Evolutionary conservation across 2,888 invertebrate genomes (phyloP).

Genomic region (Cephus spinipes): DNA sequence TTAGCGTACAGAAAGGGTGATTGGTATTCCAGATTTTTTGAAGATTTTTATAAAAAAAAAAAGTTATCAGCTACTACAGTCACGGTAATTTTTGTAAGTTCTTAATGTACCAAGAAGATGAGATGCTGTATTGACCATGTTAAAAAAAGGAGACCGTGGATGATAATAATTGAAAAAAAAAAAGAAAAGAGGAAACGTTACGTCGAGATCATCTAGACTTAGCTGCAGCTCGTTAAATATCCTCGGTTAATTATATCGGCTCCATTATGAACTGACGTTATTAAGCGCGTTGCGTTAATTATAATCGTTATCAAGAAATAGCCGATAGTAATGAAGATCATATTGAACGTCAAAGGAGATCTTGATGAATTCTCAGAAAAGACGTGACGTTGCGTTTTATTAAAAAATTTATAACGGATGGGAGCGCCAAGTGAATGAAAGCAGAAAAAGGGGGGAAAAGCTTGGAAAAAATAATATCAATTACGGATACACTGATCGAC

Average conservation of each 20-base stretch:
- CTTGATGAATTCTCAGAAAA: not conserved
- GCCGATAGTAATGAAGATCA: not conserved
- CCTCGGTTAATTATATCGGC: not conserved
- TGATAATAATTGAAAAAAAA: not conserved
- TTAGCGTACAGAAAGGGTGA: not conserved
- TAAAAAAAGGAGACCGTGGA: not conserved
- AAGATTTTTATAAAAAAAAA: not conserved
- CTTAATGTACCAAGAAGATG: not conserved
- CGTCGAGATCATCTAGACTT: not conserved
- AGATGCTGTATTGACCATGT: not conserved
- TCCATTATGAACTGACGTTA: not conserved
- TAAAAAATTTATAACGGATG: not conserved
- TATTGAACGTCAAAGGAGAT: not conserved
- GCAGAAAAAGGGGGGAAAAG: no score
- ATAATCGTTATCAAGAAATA: not conserved
- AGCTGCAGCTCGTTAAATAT: not conserved
- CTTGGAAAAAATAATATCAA: not conserved
- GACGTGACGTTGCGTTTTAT: not conserved
- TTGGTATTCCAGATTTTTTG: not conserved
- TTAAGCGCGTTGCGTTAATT: not conserved
- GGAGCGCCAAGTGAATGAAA: not conserved
- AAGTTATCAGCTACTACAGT: not conserved
- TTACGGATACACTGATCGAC: not conserved
- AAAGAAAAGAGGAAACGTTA: not conserved
- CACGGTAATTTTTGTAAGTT: not conserved